Conservation (phyloP, 2,888 invertebrate genomes). For the Polyommatus iphigenia region DNA sequence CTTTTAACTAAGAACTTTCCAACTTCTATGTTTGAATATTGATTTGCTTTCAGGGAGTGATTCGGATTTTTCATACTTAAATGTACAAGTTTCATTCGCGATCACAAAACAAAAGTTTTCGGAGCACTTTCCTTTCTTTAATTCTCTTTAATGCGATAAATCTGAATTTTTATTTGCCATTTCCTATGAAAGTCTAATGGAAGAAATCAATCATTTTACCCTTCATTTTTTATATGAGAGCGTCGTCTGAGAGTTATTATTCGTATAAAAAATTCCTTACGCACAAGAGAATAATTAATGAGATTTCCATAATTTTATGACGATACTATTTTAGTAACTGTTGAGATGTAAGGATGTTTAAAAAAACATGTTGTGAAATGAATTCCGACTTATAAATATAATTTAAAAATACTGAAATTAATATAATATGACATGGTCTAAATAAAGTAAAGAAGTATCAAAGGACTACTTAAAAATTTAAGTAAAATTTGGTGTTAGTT, state of each 20-base stretch:
- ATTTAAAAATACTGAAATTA: too few relatives aligned
- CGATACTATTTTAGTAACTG: background rate
- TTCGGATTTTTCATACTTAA: conserved; percentile 70
- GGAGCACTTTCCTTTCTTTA: conserved; percentile 57
- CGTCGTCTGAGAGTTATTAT: background rate
- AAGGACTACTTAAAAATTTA: conserved; percentile 31
- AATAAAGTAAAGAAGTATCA: too few relatives aligned
- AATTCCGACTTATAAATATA: too few relatives aligned
- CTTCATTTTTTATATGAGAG: background rate
- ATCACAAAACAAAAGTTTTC: conserved; percentile 71
- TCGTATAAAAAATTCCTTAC: background rate
- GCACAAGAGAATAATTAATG: background rate
- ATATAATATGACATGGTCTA: too few relatives aligned
- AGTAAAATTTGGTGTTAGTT: conserved; percentile 49
- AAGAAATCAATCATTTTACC: conserved; percentile 26
- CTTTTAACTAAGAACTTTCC: conserved; percentile 51
- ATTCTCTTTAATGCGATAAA: conserved; percentile 66
- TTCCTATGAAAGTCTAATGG: conserved; percentile 30
- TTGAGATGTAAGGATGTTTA: too few relatives aligned
- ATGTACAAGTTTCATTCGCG: conserved; percentile 73
- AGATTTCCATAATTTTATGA: background rate
- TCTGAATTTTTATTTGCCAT: conserved; percentile 55
- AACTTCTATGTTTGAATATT: conserved; percentile 70
- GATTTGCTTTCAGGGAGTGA: conserved; percentile 68
- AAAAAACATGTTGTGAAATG: background rate